A percentile compares a stretch with the other conserved stretches of the same genome.
Conservation (phyloP, 2,113 vertebrate species). For the Thunnus maccoyii region DNA sequence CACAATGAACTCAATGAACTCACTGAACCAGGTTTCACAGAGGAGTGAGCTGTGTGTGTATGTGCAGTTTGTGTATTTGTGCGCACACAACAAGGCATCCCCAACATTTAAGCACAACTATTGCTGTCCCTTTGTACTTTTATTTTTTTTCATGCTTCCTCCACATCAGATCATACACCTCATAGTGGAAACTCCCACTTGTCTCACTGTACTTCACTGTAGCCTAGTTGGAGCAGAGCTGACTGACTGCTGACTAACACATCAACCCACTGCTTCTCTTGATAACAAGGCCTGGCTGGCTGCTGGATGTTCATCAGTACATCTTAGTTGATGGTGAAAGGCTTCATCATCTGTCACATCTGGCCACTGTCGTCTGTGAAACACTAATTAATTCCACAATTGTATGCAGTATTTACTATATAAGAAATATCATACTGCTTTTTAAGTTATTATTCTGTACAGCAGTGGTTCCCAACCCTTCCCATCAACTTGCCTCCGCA, state of each 20-base stretch:
- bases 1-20: slow-evolving; percentile 77
- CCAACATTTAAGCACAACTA: neutral
- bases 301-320: neutral
- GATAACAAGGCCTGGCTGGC: neutral
- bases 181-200: neutral
- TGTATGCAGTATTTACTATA: too few species aligned
- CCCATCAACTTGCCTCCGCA: too few species aligned
- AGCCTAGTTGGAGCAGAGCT: slow-evolving; percentile 1
- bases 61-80: neutral
- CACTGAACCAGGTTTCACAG: slow-evolving; percentile 64
- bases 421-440: too few species aligned
- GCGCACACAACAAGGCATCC: slow-evolving; percentile 20
- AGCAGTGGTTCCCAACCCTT: too few species aligned
- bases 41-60: slow-evolving; percentile 11
- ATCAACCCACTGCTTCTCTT: neutral
- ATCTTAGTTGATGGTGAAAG: neutral
- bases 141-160: neutral
- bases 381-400: neutral
- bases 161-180: neutral
- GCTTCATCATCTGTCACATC: slow-evolving; percentile 24
- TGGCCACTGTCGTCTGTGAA: neutral
- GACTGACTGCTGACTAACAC: neutral
- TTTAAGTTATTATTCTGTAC: too few species aligned
- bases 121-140: neutral
- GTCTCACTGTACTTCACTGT: neutral